Evolutionary conservation across 2,797 vertebrate genomes (phyloP).

Genomic region (Megalops cyprinoides): DNA sequence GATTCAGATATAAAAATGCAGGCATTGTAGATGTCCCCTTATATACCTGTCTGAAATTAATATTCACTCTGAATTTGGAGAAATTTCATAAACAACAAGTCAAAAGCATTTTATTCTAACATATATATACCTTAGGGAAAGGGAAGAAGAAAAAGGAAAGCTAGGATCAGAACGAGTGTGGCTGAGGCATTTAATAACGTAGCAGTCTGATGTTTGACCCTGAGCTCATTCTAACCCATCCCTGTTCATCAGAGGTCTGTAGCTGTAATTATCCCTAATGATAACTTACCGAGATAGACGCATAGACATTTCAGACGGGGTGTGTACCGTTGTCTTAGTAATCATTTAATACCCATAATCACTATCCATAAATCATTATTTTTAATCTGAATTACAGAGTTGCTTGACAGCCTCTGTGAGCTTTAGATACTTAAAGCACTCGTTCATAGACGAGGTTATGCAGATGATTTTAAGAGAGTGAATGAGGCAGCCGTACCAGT

Average conservation of each 20-base stretch:
- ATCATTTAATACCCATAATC: slow-evolving; percentile 1
- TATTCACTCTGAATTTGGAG: neutral
- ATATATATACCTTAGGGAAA: too few species aligned
- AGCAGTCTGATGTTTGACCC: neutral
- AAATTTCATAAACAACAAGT: too few species aligned
- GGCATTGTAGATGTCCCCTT: too few species aligned
- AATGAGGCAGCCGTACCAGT: neutral
- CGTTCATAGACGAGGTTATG: neutral
- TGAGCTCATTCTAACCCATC: neutral
- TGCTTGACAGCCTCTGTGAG: neutral
- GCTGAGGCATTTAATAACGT: neutral
- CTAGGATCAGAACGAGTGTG: neutral
- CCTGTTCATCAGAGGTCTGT: neutral
- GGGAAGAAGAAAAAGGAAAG: neutral
- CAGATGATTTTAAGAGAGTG: neutral
- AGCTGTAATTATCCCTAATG: neutral
- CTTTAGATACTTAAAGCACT: neutral
- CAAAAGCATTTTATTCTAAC: too few species aligned
- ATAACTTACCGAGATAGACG: neutral
- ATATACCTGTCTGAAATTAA: too few species aligned
- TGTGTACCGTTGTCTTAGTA: neutral
- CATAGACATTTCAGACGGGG: neutral
- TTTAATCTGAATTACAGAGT: neutral
- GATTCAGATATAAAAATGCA: too few species aligned
- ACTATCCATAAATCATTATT: neutral